Evolutionary conservation across 92 coral and sea anemone genomes (phyloP), one percentile per base, ranked within the genome.

Genomic region (Palythoa caribaeorum): DNA sequence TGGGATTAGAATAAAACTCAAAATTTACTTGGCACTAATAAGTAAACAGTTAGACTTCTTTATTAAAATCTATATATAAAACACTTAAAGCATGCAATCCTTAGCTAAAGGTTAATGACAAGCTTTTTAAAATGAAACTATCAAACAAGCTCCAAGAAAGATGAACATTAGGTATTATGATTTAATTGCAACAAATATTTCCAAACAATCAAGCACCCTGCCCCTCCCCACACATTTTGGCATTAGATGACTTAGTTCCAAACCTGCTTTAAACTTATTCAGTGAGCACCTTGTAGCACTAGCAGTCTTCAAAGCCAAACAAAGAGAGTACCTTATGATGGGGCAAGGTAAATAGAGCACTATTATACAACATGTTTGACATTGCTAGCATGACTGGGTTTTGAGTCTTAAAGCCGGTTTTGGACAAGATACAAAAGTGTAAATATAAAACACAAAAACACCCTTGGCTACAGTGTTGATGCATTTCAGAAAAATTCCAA

Each of bases 221-320:
- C 65, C 65, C 65, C 65, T 57, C 65, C 65, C 65, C 65, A 57
- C 65, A 57, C 65, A 57, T 57, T 57, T 9, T 57, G 65, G 65
- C 17, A 57, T 57, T 57, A 9, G n/a, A 57, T 57, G 65, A 57
- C 65, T 57, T 57, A 13, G 65, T 57, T 57, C 65, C 65, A 57
- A 57, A 57, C 65, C 65, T 57, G 65, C 65, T 57, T 57, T 57
- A 57, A 57, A 57, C 65, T 57, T 57, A 57, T 57, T 57, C 65
- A 57, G 65, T 57, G 65, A 57, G 65, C 65, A 57, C 65, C 65
- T 57, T 57, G 65, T 57, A 57, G 65, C 65, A 57, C 65, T 57
- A 57, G 65, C 65, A 57, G 65, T 57, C 65, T 57, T 57, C 65
- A 57, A 57, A 57, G 65, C 65, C 65, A 57, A 57, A 57, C 65